Evolutionary conservation across 1,140 invertebrate species (phyloP), one percentile per base, ranked within the genome.

Genomic region (Bombus huntii): DNA sequence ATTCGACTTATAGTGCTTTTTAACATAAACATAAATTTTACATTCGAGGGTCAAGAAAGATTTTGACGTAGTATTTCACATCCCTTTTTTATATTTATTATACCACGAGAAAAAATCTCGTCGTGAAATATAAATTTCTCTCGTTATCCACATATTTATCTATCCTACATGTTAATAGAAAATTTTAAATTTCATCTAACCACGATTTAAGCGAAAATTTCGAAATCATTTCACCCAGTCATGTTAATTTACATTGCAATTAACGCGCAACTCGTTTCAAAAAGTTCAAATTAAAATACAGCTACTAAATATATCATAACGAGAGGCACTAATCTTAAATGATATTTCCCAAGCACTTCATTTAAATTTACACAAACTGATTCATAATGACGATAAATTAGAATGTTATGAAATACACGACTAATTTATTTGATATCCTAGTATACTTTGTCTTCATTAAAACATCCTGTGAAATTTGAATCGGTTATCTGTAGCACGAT

Each of bases 11-110:
- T 28, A 47, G 12, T 39, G 47, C 22, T 31, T 53, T 70, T 34
- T 37, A 68, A 83, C 37, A 39, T 59, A 77, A 83, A n/a, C 37
- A n/a, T 83, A 77, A 77, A 83, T 47, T 57, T 68, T 12, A 8
- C 18, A 18, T 15, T 6, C 31, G 6, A 57, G 15, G 10, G 31
- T 53, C 57, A 53, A 39, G 6, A 22, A n/a, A 10, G 12, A 37
- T 76, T 57, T 39, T 76, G 66, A 62, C n/a, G 66, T 34, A 66
- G 28, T 34, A 31, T 57, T 31, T 34, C 44, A 22, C 31, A 12
- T 1, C 57, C 34, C 62, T 42, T 34, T 31, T 53, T n/a, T 37
- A 65, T 28, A 42, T 12, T 53, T 37, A 68, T 1, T 25, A 9
- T 6, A 37, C 34, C 37, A 25, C 6, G 6, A 42, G 37, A 10